Evolutionary conservation across 2,113 vertebrate species (phyloP).

Genomic region (Campylorhamphus procurvoides): DNA sequence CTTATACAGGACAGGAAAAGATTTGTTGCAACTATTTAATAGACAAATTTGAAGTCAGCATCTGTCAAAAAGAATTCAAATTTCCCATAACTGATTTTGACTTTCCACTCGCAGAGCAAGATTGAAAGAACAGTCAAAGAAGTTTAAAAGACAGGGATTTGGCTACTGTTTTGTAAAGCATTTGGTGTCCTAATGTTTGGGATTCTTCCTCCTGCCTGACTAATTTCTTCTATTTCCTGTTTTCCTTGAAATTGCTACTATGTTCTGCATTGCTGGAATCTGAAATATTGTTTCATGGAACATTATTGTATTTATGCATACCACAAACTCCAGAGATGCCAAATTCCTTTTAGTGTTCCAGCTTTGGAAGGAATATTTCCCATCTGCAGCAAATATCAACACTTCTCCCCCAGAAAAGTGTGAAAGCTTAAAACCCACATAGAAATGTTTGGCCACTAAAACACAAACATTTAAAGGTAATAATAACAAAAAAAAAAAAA

Average conservation of each 20-base stretch:
- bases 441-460: not conserved
- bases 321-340: slow-evolving; percentile 40
- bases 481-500: not conserved
- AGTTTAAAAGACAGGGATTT: not conserved
- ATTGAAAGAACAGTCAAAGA: not conserved
- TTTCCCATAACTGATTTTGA: not conserved
- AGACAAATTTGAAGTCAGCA: not conserved
- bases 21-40: not conserved
- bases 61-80: not conserved
- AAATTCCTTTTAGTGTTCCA: not conserved
- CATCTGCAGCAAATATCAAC: not conserved
- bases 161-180: not conserved
- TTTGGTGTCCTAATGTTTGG: slow-evolving; percentile 14
- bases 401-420: accelerated
- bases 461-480: not conserved
- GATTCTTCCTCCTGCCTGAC: slow-evolving; percentile 36
- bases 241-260: slow-evolving; percentile 40
- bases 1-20: not conserved
- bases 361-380: not conserved
- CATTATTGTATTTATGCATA: slow-evolving; percentile 39
- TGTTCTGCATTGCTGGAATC: slow-evolving; percentile 55
- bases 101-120: not conserved
- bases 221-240: slow-evolving; percentile 61
- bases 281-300: slow-evolving; percentile 52
- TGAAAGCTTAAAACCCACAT: not conserved